Conservation (phyloP, 2,113 vertebrate genomes). For the Hemichromis elongatus region DNA sequence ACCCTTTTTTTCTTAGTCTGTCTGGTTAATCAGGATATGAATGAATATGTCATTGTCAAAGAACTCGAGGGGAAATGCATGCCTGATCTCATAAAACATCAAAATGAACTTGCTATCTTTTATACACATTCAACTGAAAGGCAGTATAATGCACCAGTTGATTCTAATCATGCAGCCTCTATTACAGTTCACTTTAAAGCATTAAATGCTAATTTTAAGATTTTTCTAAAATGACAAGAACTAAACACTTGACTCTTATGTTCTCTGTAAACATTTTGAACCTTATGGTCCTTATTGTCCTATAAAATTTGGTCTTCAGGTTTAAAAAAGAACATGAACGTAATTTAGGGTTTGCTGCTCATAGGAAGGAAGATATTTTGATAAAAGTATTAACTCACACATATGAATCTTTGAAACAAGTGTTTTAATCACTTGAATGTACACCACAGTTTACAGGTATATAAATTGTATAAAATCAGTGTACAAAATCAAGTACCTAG, state of each 20-base stretch:
- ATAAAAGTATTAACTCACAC: neutral
- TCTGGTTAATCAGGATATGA: neutral
- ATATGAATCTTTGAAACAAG: neutral
- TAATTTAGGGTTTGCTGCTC: neutral
- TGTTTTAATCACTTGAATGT: fast-evolving
- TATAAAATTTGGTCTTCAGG: neutral
- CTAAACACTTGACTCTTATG: neutral
- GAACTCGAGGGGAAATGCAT: neutral
- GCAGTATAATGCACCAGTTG: neutral
- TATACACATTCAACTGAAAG: neutral
- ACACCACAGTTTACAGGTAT: neutral
- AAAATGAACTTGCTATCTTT: neutral
- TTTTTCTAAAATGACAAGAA: neutral
- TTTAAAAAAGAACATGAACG: neutral
- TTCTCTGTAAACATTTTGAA: neutral
- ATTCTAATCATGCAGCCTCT: neutral
- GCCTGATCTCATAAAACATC: neutral
- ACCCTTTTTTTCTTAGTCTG: conserved; percentile 1
- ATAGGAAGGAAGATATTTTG: neutral
- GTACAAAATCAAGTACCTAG: neutral
- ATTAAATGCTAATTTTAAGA: neutral
- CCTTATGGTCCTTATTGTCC: fast-evolving
- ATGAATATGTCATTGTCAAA: conserved; percentile 1
- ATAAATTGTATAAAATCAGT: neutral
- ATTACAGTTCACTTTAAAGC: neutral